phyloP scores from a whole-genome alignment of 2,797 vertebrate species.

The Calcarius lapponicus region DNA sequence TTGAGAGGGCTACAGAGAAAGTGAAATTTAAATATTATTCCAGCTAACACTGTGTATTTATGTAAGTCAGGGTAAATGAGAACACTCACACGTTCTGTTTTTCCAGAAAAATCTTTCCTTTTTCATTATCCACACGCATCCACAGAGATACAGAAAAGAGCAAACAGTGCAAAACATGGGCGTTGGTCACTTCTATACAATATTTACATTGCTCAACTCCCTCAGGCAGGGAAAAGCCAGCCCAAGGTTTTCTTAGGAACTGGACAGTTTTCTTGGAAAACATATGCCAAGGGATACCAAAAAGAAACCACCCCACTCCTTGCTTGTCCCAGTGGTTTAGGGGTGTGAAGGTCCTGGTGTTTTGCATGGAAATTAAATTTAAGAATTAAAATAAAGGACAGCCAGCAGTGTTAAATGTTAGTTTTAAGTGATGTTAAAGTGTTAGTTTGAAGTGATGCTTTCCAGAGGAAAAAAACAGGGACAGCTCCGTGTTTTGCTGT shows the following conservation, averaged over 20 bases:
- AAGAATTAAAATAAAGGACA: not conserved
- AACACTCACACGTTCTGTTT: not conserved
- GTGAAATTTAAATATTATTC: constrained; percentile 12
- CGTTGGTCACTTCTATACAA: not conserved
- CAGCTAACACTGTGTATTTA: not conserved
- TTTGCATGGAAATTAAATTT: not conserved
- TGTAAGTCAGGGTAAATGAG: not conserved
- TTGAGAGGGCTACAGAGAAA: not conserved
- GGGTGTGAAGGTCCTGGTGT: not conserved
- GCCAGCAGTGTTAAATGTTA: not conserved
- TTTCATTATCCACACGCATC: not conserved
- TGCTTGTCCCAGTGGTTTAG: not conserved
- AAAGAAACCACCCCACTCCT: not conserved
- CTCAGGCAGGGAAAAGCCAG: not conserved
- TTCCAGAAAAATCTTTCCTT: not conserved
- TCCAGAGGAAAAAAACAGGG: not conserved
- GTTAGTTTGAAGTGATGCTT: not conserved
- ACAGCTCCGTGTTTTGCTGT: not conserved
- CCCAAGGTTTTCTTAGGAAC: not conserved
- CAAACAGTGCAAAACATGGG: not conserved
- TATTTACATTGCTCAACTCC: constrained; percentile 33
- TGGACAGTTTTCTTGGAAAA: not conserved
- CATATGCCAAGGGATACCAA: not conserved
- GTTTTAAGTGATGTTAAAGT: not conserved
- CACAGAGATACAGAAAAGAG: not conserved